A percentile compares a stretch with the other conserved stretches of the same genome.
These are phyloP conservation scores for Australoheros scitulus DNA, from an alignment of 2,113 vertebrate genomes.

Conservation along the genomic window DNA sequence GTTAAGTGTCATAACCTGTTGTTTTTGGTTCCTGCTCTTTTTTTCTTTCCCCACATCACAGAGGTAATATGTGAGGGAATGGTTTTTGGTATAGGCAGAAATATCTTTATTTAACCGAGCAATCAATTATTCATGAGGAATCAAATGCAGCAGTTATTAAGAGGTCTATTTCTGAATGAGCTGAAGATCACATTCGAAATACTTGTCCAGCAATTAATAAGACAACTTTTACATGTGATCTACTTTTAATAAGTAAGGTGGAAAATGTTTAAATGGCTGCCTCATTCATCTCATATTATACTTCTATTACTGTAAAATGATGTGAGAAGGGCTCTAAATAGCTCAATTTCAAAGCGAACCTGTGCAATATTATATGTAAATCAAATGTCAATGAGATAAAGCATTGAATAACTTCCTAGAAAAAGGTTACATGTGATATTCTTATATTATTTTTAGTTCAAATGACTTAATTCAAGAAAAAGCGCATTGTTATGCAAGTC, in stretches of 20 bases:
- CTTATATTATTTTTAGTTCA: slow-evolving; percentile 29
- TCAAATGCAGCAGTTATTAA: slow-evolving; percentile 54
- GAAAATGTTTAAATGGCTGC: slow-evolving; percentile 69
- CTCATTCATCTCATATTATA: slow-evolving; percentile 71
- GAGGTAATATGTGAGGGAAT: neutral
- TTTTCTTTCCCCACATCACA: slow-evolving; percentile 14
- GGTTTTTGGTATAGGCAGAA: slow-evolving; percentile 8
- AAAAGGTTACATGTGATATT: slow-evolving; percentile 46
- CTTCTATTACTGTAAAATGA: slow-evolving; percentile 70
- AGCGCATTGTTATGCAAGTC: neutral
- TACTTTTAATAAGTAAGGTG: slow-evolving; percentile 69
- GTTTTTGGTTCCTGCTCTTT: slow-evolving; percentile 47
- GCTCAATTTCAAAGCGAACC: slow-evolving; percentile 55
- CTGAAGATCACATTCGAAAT: slow-evolving; percentile 59
- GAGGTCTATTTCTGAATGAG: slow-evolving; percentile 39
- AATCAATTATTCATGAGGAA: slow-evolving; percentile 55
- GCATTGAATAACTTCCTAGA: slow-evolving; percentile 32
- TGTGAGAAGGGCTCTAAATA: slow-evolving; percentile 58
- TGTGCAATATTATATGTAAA: slow-evolving; percentile 63
- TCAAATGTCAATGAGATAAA: slow-evolving; percentile 66
- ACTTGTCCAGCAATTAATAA: slow-evolving; percentile 71
- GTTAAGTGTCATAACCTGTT: slow-evolving; percentile 70
- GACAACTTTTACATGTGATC: slow-evolving; percentile 66
- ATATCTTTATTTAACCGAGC: slow-evolving; percentile 35
- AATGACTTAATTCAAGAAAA: slow-evolving; percentile 3